Base-by-base conservation (phyloP, 2,113 vertebrate species). In the Clarias magur region DNA sequence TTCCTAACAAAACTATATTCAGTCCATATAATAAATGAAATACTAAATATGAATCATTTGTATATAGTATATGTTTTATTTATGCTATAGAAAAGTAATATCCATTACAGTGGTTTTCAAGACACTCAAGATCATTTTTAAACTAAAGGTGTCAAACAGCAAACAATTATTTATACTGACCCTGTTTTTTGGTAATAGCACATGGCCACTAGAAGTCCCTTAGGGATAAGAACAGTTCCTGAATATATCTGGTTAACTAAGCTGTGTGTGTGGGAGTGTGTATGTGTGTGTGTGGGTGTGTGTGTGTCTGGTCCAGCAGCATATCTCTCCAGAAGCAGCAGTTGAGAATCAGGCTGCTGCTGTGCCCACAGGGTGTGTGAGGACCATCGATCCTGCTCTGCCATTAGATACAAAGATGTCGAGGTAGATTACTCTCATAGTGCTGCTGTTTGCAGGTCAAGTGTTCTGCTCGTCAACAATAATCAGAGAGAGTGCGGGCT, bases 401-500 rank as follows among this genome's bases (percentile, higher is more conserved):
- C 91, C 88, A 92, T 92, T 92, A 92, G 91, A 92, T 89, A 90
- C 91, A 89, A 91, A 90, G 91, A 92, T 91, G 91, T 92, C 90
- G 88, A 89, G 90, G 90, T 89, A 92, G 90, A 92, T 92, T 92
- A 91, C 91, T 89, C 89, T 88, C 86, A 89, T 92, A 91, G 89
- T 90, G 88, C 91, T 89, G 90, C 89, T 80, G 91, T 91, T 90
- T 90, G 90, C 90, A 90, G 91, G 92, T 92, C 91, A 92, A 91
- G 90, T 87, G 88, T 91, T 92, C 88, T 88, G 88, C 88, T 92
- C 91, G 91, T 91, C 91, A 92, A 91, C 91, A 91, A 91, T 90
- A 92, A 91, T 91, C 89, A 92, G 89, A 92, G 87, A 89, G 92
- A 91, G 89, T 85, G 86, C 68, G 72, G 78, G 81, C 70, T 67